Percentiles rank a stretch among this genome's conserved stretches.
Evolutionary conservation across 2,797 vertebrate species (phyloP).

Genomic region (Oreochromis grahami): DNA sequence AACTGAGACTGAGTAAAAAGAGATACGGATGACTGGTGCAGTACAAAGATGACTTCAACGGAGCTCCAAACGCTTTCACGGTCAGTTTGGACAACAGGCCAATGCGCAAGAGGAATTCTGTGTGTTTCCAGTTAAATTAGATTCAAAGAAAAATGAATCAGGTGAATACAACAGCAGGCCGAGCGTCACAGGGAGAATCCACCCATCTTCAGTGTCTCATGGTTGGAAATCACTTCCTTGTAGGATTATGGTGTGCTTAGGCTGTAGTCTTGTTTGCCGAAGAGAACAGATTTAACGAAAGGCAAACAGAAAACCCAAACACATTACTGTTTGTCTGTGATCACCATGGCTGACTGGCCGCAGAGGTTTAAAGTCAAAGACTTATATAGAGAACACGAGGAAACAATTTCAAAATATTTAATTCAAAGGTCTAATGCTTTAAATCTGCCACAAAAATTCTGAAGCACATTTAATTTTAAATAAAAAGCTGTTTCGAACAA

Average conservation of each 20-base stretch:
- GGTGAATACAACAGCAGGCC: not conserved
- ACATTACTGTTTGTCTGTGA: not conserved
- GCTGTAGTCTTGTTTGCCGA: accelerated
- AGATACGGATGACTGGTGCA: not conserved
- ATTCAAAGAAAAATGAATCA: not conserved
- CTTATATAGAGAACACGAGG: not conserved
- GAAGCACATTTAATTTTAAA: not conserved
- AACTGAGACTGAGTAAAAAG: not conserved
- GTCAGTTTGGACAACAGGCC: not conserved
- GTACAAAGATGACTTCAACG: not conserved
- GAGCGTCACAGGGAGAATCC: not conserved
- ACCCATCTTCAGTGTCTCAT: not conserved
- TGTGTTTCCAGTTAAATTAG: not conserved
- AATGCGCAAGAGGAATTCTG: not conserved
- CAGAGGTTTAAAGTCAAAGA: not conserved
- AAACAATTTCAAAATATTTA: not conserved
- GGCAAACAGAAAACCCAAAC: not conserved
- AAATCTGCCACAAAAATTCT: not conserved
- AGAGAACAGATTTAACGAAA: not conserved
- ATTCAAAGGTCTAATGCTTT: not conserved
- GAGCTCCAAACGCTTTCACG: not conserved
- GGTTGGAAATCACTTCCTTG: not conserved
- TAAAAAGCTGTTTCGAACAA: not conserved
- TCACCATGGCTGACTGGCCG: not conserved
- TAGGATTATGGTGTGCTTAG: not conserved